Evolutionary conservation across 2,113 vertebrate genomes (phyloP).

Genomic region (Macaca fascicularis): T2T-MFA8v1.1 NC_088379.1:78029001-78029500

Average conservation of each 20-base stretch:
- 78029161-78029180: background rate
- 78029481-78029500: background rate
- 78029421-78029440: background rate
- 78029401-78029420: background rate
- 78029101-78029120: background rate
- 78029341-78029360: background rate
- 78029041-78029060: background rate
- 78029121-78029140: background rate
- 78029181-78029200: background rate
- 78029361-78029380: background rate
- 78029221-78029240: background rate
- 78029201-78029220: background rate
- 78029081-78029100: background rate
- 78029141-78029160: background rate
- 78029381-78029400: conserved; percentile 11
- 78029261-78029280: background rate
- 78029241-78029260: conserved; percentile 25
- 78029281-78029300: background rate
- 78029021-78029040: background rate
- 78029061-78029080: background rate
- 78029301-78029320: background rate
- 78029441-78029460: background rate
- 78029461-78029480: background rate
- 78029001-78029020: background rate
- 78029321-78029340: background rate